phyloP scores from a whole-genome alignment of 1,140 invertebrate species.

The Adoxophyes honmai region DNA sequence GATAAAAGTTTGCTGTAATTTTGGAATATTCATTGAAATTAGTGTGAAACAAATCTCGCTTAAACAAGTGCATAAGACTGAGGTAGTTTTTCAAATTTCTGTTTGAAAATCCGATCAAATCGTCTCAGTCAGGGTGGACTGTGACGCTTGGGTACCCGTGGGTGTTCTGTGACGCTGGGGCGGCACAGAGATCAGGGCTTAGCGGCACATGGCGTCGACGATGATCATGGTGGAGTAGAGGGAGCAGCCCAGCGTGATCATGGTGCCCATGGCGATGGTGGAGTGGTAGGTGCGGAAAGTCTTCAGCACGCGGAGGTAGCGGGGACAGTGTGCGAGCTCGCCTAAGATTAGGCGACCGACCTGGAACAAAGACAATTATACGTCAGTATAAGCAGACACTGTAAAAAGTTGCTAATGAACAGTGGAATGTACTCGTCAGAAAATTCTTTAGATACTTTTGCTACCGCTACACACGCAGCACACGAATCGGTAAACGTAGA shows the following conservation, averaged over 20 bases:
- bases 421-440: no score
- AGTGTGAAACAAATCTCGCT: not conserved
- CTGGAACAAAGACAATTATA: constrained; percentile 42
- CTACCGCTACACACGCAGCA: no score
- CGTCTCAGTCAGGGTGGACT: not conserved
- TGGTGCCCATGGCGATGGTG: constrained; percentile 84
- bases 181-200: constrained; percentile 15
- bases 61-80: not conserved
- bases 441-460: no score
- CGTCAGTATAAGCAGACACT: constrained; percentile 18
- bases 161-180: not conserved
- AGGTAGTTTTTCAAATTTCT: constrained; percentile 9
- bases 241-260: constrained; percentile 83
- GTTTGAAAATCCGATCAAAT: constrained; percentile 9
- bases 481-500: no score
- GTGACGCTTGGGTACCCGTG: not conserved
- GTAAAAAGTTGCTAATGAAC: no score
- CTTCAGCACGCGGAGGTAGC: constrained; percentile 82
- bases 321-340: constrained; percentile 82
- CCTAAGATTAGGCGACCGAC: constrained; percentile 82
- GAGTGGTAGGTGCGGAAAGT: constrained; percentile 84
- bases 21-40: not conserved
- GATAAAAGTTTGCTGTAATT: not conserved
- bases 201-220: constrained; percentile 65
- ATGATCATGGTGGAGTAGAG: constrained; percentile 69